Percentiles rank a stretch among this genome's conserved stretches.
phyloP scores from a whole-genome alignment of 2,888 invertebrate species.

The Aelia acuminata region DNA sequence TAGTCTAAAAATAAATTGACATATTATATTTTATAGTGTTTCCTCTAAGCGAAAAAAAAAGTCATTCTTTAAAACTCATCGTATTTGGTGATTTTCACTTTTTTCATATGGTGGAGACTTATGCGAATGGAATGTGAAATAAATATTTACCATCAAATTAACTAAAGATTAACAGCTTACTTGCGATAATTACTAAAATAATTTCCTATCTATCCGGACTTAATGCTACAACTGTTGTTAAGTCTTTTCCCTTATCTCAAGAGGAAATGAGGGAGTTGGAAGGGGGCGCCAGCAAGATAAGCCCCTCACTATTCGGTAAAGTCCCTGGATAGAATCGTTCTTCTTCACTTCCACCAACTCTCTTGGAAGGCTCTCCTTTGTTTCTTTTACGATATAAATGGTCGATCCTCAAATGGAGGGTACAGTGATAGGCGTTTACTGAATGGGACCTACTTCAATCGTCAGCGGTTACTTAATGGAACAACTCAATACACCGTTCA shows the following conservation, averaged over 20 bases:
- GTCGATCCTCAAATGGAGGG: background rate
- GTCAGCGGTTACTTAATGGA: too few species aligned
- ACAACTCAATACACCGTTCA: too few species aligned
- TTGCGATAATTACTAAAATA: background rate
- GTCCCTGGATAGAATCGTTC: background rate
- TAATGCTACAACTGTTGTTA: background rate
- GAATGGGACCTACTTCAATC: too few species aligned
- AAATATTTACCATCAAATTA: too few species aligned
- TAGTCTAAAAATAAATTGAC: too few species aligned
- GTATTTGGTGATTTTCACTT: too few species aligned
- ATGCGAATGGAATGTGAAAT: too few species aligned
- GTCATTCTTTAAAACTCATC: too few species aligned
- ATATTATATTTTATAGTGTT: too few species aligned
- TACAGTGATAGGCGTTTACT: too few species aligned
- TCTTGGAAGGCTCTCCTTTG: background rate
- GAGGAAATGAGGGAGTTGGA: background rate
- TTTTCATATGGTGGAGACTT: too few species aligned
- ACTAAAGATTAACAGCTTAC: background rate
- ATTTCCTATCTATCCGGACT: background rate
- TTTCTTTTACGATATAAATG: constrained; percentile 7
- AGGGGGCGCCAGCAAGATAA: background rate
- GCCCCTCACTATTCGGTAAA: background rate
- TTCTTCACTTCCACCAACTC: background rate
- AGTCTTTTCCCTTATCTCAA: background rate
- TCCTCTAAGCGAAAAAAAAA: too few species aligned